Evolutionary conservation across 1,140 invertebrate genomes (phyloP), one percentile per base, ranked within the genome.

Genomic region (Gyrodactylus bullatarudis): DNA sequence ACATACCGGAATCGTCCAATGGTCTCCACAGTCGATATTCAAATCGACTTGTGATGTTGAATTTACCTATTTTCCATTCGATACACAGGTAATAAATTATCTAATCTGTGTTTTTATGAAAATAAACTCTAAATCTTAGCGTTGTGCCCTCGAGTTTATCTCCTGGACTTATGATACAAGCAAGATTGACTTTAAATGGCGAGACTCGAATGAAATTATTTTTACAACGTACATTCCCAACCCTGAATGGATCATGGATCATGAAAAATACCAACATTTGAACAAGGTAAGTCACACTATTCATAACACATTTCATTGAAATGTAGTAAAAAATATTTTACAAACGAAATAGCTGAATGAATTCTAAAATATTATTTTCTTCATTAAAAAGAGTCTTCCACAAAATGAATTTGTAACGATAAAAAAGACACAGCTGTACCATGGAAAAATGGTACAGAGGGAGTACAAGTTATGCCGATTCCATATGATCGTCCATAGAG

Each of bases 1-100:
- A n/a, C 74, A 79, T 1, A 80, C 84, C 74, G 87, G 87, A 0
- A 79, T 76, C 1, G 83, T 87, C 0, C 69, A 85, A 0, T 87
- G 86, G 86, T 83, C 86, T 1, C 86, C 87, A 8, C 85, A 86
- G 0, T 80, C 84, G 0, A 84, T 85, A 73, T 86, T 86, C 75
- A 80, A 83, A 0, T 83, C 84, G 0, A 84, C 85, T 74, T 88
- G 87, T 76, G 78, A 83, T 54, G 77, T 87, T 19, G 84, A 87
- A 77, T 78, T 87, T 68, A 79, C 79, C 21, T 79, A 83, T 21
- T 87, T 86, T 86, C 87, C 86, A 0, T 86, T 84, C 74, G 86
- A 87, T 77, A 79, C 78, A n/a, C 86, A 87, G 24, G 70, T 71
- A 54, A 54, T n/a, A 8, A 54, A 54, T n/a, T 54, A 8, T 16